Base-by-base conservation (phyloP, 2,888 invertebrate species). In the Ceraclea dissimilis region DNA sequence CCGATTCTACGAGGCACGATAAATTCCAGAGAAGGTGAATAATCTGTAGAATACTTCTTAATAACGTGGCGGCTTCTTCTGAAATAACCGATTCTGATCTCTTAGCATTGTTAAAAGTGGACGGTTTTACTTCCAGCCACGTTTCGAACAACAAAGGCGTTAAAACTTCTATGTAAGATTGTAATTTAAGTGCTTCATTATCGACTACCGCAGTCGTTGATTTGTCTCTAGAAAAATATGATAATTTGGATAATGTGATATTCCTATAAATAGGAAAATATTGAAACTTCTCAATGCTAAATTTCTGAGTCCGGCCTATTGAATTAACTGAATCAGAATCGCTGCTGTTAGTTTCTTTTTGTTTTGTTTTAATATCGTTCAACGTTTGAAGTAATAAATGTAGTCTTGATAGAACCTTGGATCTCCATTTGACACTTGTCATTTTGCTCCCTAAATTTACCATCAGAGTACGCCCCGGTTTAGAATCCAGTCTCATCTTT, bases 101-200 rank as follows among this genome's bases (percentile, higher is more conserved):
- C 60, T 69, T 69, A n/a, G 69, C 68, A 17, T 58, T 59, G 22
- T 68, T 64, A 22, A 70, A 71, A 22, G 67, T 68, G 59, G 67
- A 73, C 4, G 88, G 85, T 49, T 82, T 76, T 13, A 85, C 86
- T 76, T 93, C 93, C 20, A 90, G 69, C 91, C 93, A 93, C 51
- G 88, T 87, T 68, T 92, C 90, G 67, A 87, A 80, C 54, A 93
- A 75, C 20, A 93, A 72, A 1, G 92, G 90, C 71, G 92, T 77
- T 48, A 93, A 72, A 33, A 82, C 80, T 58, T 80, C 75, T 26
- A 85, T 75, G 67, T 89, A 87, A 51, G 77, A 77, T 54, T 78
- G 74, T 57, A 89, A 78, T 61, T 73, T 74, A 43, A 73, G 73
- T 2, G 72, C 72, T 63, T 76, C 73, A 67, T 79, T 73, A 17